phyloP scores from a whole-genome alignment of 1,140 invertebrate genomes.

The Orussus abietinus region DNA sequence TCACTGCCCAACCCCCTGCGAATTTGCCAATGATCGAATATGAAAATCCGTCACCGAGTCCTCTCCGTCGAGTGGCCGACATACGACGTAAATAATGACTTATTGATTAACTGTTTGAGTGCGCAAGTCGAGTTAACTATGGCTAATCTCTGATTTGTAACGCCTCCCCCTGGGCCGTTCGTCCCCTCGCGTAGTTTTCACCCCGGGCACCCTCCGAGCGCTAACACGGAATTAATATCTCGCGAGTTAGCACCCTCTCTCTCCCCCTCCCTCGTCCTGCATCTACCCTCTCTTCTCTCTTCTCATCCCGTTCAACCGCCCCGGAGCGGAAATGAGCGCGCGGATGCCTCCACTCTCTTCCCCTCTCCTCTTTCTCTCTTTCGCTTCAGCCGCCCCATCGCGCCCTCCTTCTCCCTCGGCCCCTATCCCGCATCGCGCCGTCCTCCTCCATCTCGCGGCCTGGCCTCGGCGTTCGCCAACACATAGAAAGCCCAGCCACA shows the following conservation, averaged over 20 bases:
- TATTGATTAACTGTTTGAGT: slow-evolving; percentile 56
- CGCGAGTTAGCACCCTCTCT: slow-evolving; percentile 49
- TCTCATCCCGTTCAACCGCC: slow-evolving; percentile 34
- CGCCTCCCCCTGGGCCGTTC: slow-evolving; percentile 33
- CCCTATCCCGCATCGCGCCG: slow-evolving; percentile 20
- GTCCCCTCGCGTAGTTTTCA: slow-evolving; percentile 46
- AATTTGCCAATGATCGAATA: no score
- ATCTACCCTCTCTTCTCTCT: slow-evolving; percentile 10
- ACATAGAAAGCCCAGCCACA: no score
- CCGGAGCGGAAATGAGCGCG: slow-evolving; percentile 52
- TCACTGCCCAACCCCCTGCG: no score
- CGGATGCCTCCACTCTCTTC: slow-evolving; percentile 47
- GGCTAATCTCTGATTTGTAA: slow-evolving; percentile 56
- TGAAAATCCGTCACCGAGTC: no score
- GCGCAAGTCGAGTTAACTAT: slow-evolving; percentile 54
- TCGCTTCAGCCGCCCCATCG: not conserved
- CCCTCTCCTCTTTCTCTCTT: slow-evolving; percentile 11
- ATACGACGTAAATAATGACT: slow-evolving; percentile 50
- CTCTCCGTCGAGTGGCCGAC: no score
- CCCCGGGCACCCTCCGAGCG: slow-evolving; percentile 46
- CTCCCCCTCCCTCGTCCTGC: slow-evolving; percentile 11
- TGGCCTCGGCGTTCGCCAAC: slow-evolving; percentile 17
- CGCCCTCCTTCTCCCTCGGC: slow-evolving; percentile 5
- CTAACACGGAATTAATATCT: slow-evolving; percentile 56
- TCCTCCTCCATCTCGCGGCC: slow-evolving; percentile 26